phyloP scores from a whole-genome alignment of 1,140 invertebrate species.

The Danaus melanippus region DNA sequence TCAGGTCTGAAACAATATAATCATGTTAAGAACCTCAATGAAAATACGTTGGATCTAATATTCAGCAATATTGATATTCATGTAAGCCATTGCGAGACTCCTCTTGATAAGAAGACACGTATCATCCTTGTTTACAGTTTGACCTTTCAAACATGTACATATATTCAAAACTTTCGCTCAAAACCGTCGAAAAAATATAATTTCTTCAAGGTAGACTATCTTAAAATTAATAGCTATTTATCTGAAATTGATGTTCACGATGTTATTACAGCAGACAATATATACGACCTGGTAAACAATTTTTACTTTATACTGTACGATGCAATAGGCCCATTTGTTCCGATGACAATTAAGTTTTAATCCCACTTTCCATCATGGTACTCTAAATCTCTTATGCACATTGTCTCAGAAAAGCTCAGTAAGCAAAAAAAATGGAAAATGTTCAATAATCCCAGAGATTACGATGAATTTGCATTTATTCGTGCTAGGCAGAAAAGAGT shows the following conservation, averaged over 20 bases:
- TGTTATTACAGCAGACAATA: neutral
- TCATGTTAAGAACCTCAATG: too few relatives aligned
- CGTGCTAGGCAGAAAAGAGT: too few relatives aligned
- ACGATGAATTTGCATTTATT: neutral
- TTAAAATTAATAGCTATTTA: neutral
- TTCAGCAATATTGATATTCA: neutral
- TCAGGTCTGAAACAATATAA: neutral
- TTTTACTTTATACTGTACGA: neutral
- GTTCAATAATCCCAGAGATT: slow-evolving; percentile 1
- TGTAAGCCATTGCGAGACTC: neutral
- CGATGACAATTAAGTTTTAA: neutral
- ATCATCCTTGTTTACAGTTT: neutral
- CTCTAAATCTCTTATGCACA: neutral
- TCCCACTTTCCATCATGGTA: slow-evolving; percentile 1
- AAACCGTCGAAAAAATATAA: neutral
- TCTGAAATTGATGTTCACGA: neutral
- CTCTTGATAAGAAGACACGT: neutral
- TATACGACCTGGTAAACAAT: neutral
- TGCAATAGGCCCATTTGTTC: neutral
- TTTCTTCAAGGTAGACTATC: slow-evolving; percentile 3
- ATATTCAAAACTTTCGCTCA: neutral
- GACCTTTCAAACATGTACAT: neutral
- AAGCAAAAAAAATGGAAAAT: slow-evolving; percentile 1
- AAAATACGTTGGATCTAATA: slow-evolving; percentile 1
- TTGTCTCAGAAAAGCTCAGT: neutral